Evolutionary conservation across 2,113 vertebrate species (phyloP).

Genomic region (Lasiurus cinereus): DNA sequence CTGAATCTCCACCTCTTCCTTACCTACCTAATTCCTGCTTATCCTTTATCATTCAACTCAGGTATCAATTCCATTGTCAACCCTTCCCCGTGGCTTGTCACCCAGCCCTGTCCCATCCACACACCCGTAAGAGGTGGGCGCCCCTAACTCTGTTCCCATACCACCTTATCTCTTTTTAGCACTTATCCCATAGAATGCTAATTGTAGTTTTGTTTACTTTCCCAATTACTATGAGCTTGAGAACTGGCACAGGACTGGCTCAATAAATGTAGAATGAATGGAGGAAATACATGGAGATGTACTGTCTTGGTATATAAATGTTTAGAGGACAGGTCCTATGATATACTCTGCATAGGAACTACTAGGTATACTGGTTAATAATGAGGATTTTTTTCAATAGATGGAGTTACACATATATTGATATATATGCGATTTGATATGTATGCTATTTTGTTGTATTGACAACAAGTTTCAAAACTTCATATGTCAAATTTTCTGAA

Average conservation of each 20-base stretch:
- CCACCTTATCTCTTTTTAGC: neutral
- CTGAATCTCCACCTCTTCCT: neutral
- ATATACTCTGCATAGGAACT: neutral
- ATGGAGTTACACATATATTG: too few species aligned
- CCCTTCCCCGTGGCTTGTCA: neutral
- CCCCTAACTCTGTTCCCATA: neutral
- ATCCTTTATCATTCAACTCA: neutral
- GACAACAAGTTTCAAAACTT: too few species aligned
- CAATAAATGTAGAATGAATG: neutral
- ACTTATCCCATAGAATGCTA: neutral
- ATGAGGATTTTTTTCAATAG: too few species aligned
- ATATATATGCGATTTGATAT: too few species aligned
- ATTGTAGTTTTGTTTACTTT: neutral
- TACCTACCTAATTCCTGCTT: neutral
- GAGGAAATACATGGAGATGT: neutral
- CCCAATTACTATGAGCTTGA: slow-evolving; percentile 11
- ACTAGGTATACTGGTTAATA: too few species aligned
- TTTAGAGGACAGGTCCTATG: neutral
- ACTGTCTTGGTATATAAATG: slow-evolving; percentile 21
- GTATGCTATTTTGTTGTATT: too few species aligned
- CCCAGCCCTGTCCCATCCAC: neutral
- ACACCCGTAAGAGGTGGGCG: neutral
- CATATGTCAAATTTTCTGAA: too few species aligned
- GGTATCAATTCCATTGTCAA: neutral
- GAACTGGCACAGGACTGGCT: neutral